phyloP scores from a whole-genome alignment of 2,113 vertebrate species.

The Platanista minor region DNA sequence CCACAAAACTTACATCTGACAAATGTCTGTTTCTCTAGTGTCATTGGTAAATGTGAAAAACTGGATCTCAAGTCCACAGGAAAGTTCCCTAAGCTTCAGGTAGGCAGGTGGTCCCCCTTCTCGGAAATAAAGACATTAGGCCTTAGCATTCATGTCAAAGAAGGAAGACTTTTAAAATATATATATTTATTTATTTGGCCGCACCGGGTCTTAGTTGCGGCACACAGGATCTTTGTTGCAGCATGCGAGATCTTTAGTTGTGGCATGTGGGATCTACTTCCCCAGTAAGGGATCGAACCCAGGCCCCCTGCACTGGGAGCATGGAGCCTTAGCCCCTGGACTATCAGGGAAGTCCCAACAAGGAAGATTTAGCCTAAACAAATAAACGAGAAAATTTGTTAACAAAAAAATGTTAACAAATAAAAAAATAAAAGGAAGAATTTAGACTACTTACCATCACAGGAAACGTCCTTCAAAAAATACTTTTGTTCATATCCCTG shows the following conservation, averaged over 20 bases:
- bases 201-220: too few relatives aligned
- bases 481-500: neutral
- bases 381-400: neutral
- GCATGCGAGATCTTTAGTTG: too few relatives aligned
- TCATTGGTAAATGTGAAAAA: neutral
- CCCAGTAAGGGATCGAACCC: too few relatives aligned
- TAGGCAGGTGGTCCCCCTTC: neutral
- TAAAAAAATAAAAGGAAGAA: neutral
- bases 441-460: accelerated
- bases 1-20: neutral
- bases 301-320: too few relatives aligned
- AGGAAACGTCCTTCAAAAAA: neutral
- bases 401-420: neutral
- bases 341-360: too few relatives aligned
- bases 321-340: too few relatives aligned
- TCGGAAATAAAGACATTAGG: neutral
- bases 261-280: too few relatives aligned
- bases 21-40: neutral
- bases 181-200: too few relatives aligned
- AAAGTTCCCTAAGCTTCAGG: neutral
- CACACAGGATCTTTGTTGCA: too few relatives aligned
- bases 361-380: neutral
- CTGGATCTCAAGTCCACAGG: neutral
- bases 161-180: neutral
- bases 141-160: neutral